A percentile compares a stretch with the other conserved stretches of the same genome.
phyloP scores from a whole-genome alignment of 2,888 invertebrate species.

The Scrobipalpa costella region DNA sequence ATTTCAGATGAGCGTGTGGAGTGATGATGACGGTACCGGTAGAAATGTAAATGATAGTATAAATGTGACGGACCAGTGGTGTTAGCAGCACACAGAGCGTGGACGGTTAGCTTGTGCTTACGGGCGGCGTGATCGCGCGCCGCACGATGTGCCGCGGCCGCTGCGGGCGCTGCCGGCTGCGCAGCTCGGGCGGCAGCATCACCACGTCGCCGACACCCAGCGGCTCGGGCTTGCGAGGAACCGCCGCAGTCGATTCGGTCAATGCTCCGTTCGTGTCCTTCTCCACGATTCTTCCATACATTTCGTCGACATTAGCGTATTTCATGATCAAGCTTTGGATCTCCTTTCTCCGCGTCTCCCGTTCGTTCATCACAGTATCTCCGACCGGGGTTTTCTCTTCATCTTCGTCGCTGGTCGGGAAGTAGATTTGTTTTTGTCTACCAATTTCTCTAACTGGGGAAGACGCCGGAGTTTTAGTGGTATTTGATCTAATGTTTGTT shows the following conservation, averaged over 20 bases:
- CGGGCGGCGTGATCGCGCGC: constrained; percentile 80
- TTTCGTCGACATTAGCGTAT: constrained; percentile 89
- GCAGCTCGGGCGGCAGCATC: constrained; percentile 71
- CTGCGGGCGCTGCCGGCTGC: constrained; percentile 66
- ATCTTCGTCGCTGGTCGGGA: constrained; percentile 76
- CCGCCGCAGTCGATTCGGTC: constrained; percentile 36
- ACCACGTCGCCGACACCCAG: constrained; percentile 69
- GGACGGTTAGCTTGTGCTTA: constrained; percentile 76
- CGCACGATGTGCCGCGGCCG: constrained; percentile 75
- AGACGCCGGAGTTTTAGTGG: constrained; percentile 63
- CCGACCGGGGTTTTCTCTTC: constrained; percentile 78
- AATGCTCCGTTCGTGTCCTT: constrained; percentile 52
- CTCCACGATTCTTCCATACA: constrained; percentile 79
- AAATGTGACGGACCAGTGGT: constrained; percentile 70
- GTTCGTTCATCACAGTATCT: constrained; percentile 83
- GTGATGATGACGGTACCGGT: background rate
- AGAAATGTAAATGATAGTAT: constrained; percentile 14
- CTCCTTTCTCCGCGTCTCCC: constrained; percentile 91
- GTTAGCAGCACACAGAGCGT: constrained; percentile 76
- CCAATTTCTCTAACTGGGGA: constrained; percentile 64
- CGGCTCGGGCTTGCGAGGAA: constrained; percentile 48
- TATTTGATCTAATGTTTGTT: constrained; percentile 48
- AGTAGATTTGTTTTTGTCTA: constrained; percentile 73
- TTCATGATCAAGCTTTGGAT: constrained; percentile 91
- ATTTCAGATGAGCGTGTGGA: background rate